Conservation (phyloP, 2,113 vertebrate species). For the Motacilla tschutschensis region DNA sequence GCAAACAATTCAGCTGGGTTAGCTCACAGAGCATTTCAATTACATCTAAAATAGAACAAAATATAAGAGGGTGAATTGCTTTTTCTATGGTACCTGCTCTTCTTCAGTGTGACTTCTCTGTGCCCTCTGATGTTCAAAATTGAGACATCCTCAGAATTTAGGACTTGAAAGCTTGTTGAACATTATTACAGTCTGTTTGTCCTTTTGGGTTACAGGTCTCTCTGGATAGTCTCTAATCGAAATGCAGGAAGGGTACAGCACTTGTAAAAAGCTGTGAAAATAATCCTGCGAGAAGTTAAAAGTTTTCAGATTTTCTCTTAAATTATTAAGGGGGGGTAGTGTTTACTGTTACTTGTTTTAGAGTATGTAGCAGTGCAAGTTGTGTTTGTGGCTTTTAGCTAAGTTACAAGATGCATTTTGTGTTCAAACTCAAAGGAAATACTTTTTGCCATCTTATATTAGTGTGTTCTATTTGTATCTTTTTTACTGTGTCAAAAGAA, state of each 20-base stretch:
- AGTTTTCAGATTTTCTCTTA: background rate
- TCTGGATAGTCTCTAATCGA: background rate
- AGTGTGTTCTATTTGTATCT: background rate
- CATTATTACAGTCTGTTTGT: background rate
- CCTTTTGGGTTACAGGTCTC: background rate
- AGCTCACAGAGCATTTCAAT: background rate
- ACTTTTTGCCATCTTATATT: background rate
- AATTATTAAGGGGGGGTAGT: accelerated
- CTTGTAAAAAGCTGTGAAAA: background rate
- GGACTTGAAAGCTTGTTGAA: conserved; percentile 18
- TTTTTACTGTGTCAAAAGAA: background rate
- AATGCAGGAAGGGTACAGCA: background rate
- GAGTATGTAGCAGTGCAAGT: background rate
- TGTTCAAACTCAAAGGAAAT: conserved; percentile 25
- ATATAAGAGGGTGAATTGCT: background rate
- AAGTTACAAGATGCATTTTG: background rate
- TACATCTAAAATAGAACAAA: background rate
- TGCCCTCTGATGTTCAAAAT: background rate
- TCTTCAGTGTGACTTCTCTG: background rate
- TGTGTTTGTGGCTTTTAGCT: conserved; percentile 1
- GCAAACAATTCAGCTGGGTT: background rate
- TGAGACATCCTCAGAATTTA: background rate
- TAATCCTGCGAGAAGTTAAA: background rate
- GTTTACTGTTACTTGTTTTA: background rate
- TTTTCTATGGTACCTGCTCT: background rate